Evolutionary conservation across 2,113 vertebrate genomes (phyloP), one percentile per base, ranked within the genome.

Genomic region (Callipepla squamata): DNA sequence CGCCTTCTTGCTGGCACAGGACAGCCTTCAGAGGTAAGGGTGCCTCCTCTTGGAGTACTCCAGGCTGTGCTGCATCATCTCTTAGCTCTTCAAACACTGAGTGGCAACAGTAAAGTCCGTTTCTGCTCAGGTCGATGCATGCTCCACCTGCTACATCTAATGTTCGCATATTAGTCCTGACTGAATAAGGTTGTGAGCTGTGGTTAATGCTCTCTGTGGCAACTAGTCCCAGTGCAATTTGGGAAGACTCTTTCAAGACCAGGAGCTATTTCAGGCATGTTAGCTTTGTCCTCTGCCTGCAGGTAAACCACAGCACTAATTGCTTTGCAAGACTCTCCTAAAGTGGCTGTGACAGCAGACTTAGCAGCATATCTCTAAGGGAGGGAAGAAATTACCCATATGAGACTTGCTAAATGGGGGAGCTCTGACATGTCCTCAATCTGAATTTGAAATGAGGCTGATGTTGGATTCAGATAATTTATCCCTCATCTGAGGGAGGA

Each of bases 1-100:
- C 13, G 20, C 40, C 62, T 59, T 81, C 34, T 58, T 28, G 10
- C 40, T 3, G 2, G 16, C 4, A 28, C 47, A 1, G 0, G 21
- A 6, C 0, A 0, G 20, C 30, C 1, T 21, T 86, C 6, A 3
- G 50, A 36, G 85, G 18, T 4, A 1, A 34, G 25, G 40, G 28
- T 32, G 16, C 63, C 57, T 61, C 21, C 25, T 67, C 6, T 0
- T 7, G 42, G 28, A 28, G 16, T 3, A 1, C 30, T 57, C 30
- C 7, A 42, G 51, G 26, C 4, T 45, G 5, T 47, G 21, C 8
- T 69, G 40, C 58, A 40, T 36, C 12, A 23, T 57, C 38, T 69
- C 40, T 38, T 62, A 58, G 26, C 76, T 87, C 81, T 58, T 76
- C 53, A 82, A 90, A 40, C 8, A 3, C 59, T 61, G 25, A 53